Conservation (phyloP, 1,140 invertebrate genomes). For the Armadillidium nasatum region DNA sequence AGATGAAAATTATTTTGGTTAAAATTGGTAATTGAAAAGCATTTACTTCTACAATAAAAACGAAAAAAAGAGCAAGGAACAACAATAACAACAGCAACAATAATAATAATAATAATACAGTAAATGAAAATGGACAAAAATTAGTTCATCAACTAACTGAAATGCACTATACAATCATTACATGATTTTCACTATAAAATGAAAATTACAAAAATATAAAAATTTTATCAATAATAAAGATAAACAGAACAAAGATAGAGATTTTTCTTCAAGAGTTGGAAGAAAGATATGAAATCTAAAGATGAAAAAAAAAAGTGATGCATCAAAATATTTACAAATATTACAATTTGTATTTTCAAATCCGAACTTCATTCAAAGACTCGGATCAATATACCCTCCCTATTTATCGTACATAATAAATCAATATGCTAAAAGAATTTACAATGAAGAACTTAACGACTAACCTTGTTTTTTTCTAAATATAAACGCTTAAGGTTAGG, state of each 20-base stretch:
- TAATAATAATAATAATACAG: no score
- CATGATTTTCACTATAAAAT: no score
- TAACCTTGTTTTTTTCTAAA: constrained; percentile 75
- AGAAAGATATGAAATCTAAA: not conserved
- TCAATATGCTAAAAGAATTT: not conserved
- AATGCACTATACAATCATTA: no score
- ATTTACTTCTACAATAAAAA: no score
- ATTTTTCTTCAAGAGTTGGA: not conserved
- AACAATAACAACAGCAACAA: no score
- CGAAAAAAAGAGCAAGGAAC: no score
- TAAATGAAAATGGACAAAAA: no score
- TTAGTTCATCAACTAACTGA: no score
- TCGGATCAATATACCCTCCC: no score
- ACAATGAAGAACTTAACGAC: constrained; percentile 35
- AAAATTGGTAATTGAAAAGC: not conserved
- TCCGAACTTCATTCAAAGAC: not conserved
- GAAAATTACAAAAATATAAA: no score
- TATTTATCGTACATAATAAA: not conserved
- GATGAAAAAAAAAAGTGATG: not conserved
- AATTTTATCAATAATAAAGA: no score
- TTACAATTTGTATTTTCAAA: not conserved
- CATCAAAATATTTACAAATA: not conserved
- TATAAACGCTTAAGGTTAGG: constrained; percentile 72
- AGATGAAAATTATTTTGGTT: not conserved
- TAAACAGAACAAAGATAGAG: no score